phyloP scores from a whole-genome alignment of 2,797 vertebrate genomes.

The Takifugu rubripes region DNA sequence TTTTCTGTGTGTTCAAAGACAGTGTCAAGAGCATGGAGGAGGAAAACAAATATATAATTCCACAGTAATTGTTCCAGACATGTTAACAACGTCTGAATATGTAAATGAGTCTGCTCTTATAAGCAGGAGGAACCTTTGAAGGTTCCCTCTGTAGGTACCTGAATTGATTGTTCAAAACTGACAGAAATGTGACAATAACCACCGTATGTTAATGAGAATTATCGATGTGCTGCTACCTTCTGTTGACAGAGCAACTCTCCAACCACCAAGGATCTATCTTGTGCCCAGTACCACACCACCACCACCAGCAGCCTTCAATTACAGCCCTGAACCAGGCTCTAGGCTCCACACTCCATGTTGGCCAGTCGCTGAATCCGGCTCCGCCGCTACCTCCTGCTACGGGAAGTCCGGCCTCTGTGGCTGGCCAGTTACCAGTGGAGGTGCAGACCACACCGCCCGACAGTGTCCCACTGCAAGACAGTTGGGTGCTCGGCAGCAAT shows the following conservation, averaged over 20 bases:
- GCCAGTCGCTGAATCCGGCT: conserved; percentile 57
- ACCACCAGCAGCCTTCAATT: conserved; percentile 62
- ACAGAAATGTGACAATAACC: no score
- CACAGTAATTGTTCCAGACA: no score
- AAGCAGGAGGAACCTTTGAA: no score
- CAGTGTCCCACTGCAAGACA: conserved; percentile 98
- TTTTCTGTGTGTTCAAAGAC: no score
- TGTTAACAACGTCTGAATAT: no score
- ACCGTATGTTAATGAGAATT: neutral
- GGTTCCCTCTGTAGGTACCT: no score
- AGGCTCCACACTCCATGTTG: conserved; percentile 57
- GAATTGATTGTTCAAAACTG: no score
- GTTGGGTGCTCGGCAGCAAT: conserved; percentile 99
- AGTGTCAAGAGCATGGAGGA: no score
- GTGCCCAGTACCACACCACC: conserved; percentile 65
- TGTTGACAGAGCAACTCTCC: conserved; percentile 62
- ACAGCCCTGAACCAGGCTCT: conserved; percentile 68
- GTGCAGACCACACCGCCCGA: conserved; percentile 94
- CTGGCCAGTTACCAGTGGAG: conserved; percentile 91
- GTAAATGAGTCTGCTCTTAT: no score
- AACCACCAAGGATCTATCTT: conserved; percentile 60
- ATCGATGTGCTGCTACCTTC: conserved; percentile 6
- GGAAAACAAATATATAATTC: no score
- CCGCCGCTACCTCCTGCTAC: conserved; percentile 60
- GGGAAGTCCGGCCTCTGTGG: conserved; percentile 88